phyloP scores from a whole-genome alignment of 2,888 invertebrate species.

The Athalia cordata region DNA sequence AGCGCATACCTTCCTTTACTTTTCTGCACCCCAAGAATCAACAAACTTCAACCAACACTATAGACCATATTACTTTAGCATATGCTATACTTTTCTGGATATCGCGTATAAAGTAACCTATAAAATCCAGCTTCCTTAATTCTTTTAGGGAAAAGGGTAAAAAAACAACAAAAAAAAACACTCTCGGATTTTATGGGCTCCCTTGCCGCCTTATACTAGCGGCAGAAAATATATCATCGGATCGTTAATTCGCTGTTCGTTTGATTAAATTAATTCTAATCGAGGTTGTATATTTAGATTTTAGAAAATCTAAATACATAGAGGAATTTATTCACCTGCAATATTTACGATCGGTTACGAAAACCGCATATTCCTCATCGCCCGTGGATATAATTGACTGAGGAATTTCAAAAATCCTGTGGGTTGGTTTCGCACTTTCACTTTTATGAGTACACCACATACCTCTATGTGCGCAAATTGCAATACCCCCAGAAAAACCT shows the following conservation, averaged over 20 bases:
- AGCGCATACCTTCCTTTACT: constrained; percentile 48
- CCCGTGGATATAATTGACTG: too few relatives aligned
- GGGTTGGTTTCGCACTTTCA: constrained; percentile 36
- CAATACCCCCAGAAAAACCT: constrained; percentile 5
- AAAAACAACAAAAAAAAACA: not conserved
- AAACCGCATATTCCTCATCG: not conserved
- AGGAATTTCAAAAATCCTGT: constrained; percentile 18
- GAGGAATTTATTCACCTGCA: too few relatives aligned
- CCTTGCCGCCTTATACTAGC: not conserved
- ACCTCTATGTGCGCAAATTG: not conserved
- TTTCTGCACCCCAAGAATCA: constrained; percentile 33
- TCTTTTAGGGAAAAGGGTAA: too few relatives aligned
- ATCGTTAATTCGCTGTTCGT: too few relatives aligned
- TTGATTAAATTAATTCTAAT: too few relatives aligned
- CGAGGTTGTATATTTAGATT: too few relatives aligned
- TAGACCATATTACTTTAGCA: constrained; percentile 34
- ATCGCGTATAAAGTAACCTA: constrained; percentile 18
- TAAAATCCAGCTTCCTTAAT: not conserved
- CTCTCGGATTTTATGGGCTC: not conserved
- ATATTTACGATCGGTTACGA: not conserved
- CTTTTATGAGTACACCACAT: not conserved
- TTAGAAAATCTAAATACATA: too few relatives aligned
- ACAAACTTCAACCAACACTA: not conserved
- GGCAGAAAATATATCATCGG: too few relatives aligned
- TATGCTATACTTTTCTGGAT: constrained; percentile 37